Evolutionary conservation across 2,113 vertebrate species (phyloP), one percentile per base, ranked within the genome.

Genomic region (Kryptolebias marmoratus): DNA sequence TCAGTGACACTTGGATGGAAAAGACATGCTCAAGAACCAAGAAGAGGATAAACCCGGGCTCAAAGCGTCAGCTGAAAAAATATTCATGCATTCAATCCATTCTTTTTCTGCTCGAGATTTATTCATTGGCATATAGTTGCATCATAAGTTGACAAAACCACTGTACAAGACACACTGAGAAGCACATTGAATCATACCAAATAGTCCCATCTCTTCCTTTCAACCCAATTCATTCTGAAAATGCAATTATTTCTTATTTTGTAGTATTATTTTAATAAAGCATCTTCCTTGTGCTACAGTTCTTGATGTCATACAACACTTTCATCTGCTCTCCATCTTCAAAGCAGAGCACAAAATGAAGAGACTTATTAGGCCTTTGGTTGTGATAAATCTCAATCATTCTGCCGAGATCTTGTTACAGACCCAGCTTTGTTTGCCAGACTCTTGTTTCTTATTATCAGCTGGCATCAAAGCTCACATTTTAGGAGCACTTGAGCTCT

Each of bases 321-420:
- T 91, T 88, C 69, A 88, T 85, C 81, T 80, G 58, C 75, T 80
- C 66, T 30, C 49, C 67, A 64, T 81, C 75, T 88, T 87, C 82
- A 88, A 84, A 90, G 80, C 42, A 31, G 55, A 77, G 71, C 53
- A 48, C 56, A n/a, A 77, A 79, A 85, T 82, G 74, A 82, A 74
- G 77, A 80, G 77, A 59, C 72, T 85, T 84, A 78, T 84, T 74
- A 63, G 14, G 68, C 42, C 68, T 71, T 80, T 11, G 49, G 42
- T 64, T 59, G 62, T 75, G 73, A 81, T 83, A 80, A 87, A 90
- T 22, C 10, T 90, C 77, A 79, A 87, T 87, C 86, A 82, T 75
- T 75, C 74, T 77, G 74, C 75, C 62, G 28, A 66, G 81, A 80
- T 84, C 57, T 66, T 49, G 15, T 74, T 68, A 82, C 74, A 67